These are phyloP conservation scores for Ectropis grisescens DNA, from an alignment of 1,140 invertebrate species.

Conservation along the genomic window DNA sequence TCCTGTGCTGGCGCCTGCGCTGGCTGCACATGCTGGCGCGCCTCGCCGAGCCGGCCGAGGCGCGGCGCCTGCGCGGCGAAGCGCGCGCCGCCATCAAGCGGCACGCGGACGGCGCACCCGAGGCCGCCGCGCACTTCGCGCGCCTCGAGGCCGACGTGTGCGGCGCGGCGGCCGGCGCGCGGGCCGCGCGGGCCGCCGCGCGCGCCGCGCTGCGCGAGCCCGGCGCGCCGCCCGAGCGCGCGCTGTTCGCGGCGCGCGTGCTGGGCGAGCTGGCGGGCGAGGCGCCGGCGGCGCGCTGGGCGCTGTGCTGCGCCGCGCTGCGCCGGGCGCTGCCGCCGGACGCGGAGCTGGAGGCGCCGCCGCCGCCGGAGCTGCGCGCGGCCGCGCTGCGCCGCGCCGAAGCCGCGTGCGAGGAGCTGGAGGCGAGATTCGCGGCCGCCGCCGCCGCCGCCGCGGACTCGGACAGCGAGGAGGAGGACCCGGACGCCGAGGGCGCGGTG, in stretches of 20 bases:
- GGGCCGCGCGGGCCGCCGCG: slow-evolving; percentile 3
- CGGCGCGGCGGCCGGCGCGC: background rate
- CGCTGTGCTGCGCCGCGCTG: slow-evolving; percentile 9
- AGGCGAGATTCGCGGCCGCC: background rate
- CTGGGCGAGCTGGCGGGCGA: background rate
- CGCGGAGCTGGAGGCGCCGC: background rate
- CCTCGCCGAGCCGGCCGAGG: slow-evolving; percentile 1
- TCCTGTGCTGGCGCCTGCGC: slow-evolving; percentile 16
- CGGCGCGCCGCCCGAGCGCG: background rate
- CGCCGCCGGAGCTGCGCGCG: too few relatives aligned
- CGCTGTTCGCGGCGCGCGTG: slow-evolving; percentile 9
- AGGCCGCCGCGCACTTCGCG: slow-evolving; percentile 12
- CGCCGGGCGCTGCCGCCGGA: slow-evolving; percentile 5
- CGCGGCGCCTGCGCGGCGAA: slow-evolving; percentile 7
- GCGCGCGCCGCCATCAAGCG: slow-evolving; percentile 10
- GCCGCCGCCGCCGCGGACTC: background rate
- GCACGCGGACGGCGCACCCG: slow-evolving; percentile 6
- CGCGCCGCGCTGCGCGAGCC: slow-evolving; percentile 5
- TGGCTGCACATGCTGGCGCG: slow-evolving; percentile 15
- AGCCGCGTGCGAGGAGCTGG: background rate
- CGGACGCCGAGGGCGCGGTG: background rate
- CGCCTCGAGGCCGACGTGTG: slow-evolving; percentile 5
- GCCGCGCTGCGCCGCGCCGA: background rate
- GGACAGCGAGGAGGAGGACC: too few relatives aligned
- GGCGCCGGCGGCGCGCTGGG: slow-evolving; percentile 6